These are phyloP conservation scores for Turdus rufiventris DNA, from an alignment of 2,113 vertebrate species.

Conservation along the genomic window DNA sequence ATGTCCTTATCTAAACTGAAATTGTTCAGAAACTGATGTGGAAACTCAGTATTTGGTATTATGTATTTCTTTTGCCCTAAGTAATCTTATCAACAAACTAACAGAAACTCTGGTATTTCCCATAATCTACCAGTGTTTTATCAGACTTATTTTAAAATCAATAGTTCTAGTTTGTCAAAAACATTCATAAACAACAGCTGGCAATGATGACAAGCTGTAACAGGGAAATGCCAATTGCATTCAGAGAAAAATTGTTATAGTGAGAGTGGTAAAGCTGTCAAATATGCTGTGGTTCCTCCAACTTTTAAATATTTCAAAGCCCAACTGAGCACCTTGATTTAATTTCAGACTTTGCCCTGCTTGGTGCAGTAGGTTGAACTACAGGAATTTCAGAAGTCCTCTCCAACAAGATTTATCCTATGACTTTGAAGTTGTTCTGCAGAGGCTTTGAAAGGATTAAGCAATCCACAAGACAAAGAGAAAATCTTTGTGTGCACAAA, in stretches of 20 bases:
- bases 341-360: not conserved
- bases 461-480: not conserved
- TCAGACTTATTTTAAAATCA: not conserved
- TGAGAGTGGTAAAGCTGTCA: not conserved
- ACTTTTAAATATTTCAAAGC: not conserved
- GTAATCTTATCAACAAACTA: not conserved
- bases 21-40: not conserved
- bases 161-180: not conserved
- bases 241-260: not conserved
- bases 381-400: not conserved
- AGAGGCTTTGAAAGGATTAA: not conserved
- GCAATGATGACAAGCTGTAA: not conserved
- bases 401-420: not conserved
- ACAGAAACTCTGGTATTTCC: not conserved
- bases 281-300: not conserved
- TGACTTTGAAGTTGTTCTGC: not conserved
- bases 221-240: not conserved
- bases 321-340: not conserved
- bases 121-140: not conserved
- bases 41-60: not conserved
- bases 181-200: not conserved
- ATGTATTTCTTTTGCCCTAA: not conserved
- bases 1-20: not conserved
- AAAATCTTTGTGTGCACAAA: not conserved
- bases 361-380: not conserved